Conservation (phyloP, 2,888 invertebrate genomes). For the Clepsis dumicolana region DNA sequence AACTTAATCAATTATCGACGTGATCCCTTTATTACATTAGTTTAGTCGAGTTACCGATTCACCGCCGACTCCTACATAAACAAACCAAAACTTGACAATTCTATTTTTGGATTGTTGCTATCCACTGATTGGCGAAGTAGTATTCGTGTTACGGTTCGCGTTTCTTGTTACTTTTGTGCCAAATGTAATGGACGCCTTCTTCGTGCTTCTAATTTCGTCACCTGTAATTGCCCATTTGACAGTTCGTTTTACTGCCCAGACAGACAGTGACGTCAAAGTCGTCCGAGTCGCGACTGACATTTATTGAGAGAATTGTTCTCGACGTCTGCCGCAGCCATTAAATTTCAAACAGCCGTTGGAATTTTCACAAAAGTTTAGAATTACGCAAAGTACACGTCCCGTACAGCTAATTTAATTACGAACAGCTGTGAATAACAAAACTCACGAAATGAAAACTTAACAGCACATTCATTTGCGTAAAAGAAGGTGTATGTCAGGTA, state of each 20-base stretch:
- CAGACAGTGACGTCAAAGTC: slow-evolving; percentile 35
- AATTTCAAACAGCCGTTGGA: slow-evolving; percentile 18
- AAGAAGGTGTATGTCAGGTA: slow-evolving; percentile 32
- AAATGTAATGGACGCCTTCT: slow-evolving; percentile 8
- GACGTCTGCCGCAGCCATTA: slow-evolving; percentile 8
- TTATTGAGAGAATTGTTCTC: slow-evolving; percentile 25
- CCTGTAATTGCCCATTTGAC: slow-evolving; percentile 29
- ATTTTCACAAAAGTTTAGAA: slow-evolving; percentile 5
- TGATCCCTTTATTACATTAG: slow-evolving; percentile 14
- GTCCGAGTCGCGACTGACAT: slow-evolving; percentile 31
- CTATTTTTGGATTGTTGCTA: slow-evolving; percentile 48
- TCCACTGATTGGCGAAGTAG: slow-evolving; percentile 60
- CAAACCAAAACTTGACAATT: slow-evolving; percentile 47
- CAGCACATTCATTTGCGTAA: slow-evolving; percentile 24
- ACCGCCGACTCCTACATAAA: slow-evolving; percentile 44
- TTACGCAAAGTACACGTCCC: slow-evolving; percentile 33
- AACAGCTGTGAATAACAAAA: slow-evolving; percentile 11
- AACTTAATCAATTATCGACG: slow-evolving; percentile 1
- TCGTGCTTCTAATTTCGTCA: slow-evolving; percentile 31
- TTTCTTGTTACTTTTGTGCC: slow-evolving; percentile 25
- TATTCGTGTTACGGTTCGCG: slow-evolving; percentile 49
- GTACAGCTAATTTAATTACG: slow-evolving; percentile 32
- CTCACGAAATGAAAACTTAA: slow-evolving; percentile 21
- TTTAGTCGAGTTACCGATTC: slow-evolving; percentile 9
- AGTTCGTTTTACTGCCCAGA: slow-evolving; percentile 27